phyloP scores from a whole-genome alignment of 2,888 invertebrate species.

The Apodemia hepburni region DNA sequence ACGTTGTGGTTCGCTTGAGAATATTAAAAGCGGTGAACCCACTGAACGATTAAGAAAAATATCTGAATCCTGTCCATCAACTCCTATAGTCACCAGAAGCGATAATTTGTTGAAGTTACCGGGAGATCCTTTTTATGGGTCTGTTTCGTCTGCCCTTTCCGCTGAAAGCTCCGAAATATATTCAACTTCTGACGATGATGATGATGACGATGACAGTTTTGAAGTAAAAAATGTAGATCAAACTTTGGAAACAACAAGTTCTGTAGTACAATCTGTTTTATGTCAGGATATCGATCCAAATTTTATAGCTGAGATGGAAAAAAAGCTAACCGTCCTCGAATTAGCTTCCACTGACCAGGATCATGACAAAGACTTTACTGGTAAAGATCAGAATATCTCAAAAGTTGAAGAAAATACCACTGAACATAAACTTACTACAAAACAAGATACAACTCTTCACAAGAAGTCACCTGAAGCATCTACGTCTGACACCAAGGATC shows the following conservation, averaged over 20 bases:
- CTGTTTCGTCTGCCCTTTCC: conserved; percentile 64
- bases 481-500: conserved; percentile 32
- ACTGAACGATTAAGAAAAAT: conserved; percentile 44
- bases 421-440: neutral
- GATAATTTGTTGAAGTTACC: conserved; percentile 63
- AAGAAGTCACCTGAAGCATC: conserved; percentile 21
- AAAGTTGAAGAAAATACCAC: conserved; percentile 18
- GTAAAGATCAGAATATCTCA: conserved; percentile 18
- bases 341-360: conserved; percentile 34
- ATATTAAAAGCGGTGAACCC: conserved; percentile 48
- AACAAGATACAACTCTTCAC: conserved; percentile 15
- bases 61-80: conserved; percentile 70
- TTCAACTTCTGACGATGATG: conserved; percentile 60
- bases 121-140: conserved; percentile 56
- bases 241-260: conserved; percentile 77
- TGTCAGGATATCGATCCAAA: conserved; percentile 52
- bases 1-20: conserved; percentile 58
- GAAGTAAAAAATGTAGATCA: conserved; percentile 67
- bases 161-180: conserved; percentile 69
- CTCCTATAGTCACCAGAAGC: conserved; percentile 54
- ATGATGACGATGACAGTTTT: conserved; percentile 69
- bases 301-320: conserved; percentile 57
- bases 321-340: conserved; percentile 49
- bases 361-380: conserved; percentile 26
- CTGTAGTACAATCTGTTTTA: conserved; percentile 77